Evolutionary conservation across 2,888 invertebrate genomes (phyloP), one percentile per base, ranked within the genome.

Genomic region (Baccha elongata): DNA sequence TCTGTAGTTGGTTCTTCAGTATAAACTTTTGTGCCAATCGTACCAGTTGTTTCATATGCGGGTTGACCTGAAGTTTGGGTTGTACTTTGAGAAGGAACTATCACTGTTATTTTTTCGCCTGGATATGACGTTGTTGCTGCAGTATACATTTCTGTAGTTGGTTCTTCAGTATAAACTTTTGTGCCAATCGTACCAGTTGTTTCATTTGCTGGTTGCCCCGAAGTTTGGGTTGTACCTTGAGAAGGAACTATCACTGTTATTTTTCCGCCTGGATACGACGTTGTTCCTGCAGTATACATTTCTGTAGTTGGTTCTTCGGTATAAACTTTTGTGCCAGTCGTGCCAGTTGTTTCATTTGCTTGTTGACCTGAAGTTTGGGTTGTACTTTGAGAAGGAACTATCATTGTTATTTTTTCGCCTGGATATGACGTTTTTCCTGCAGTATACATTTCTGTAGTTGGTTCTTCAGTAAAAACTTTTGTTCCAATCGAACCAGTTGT

Each of bases 41-140:
- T 23, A 4, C 5, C 23, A 23, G 23, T 5, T 4, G 5, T 23
- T 23, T 23, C 5, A 4, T 3, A 4, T 23, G 3, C 5, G 3
- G 23, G 23, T 3, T n/a, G 7, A 1, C 3, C 40, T 6, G 72
- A 26, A 15, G 10, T 13, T 0, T 21, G 8, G 7, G 46, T 72
- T 8, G 44, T 46, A 1, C 35, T 23, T 15, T 55, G 40, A 3
- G 35, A 0, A 10, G 44, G 42, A 10, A 23, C n/a, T 8, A 13
- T 3, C 0, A 10, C 19, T 1, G 48, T 40, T 3, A 46, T 15
- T 29, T 46, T 5, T 21, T 26, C 32, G 7, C 17, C 32, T 6
- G 32, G 48, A 13, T 17, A 37, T 23, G 15, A 44, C 10, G 62
- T 53, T 15, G 23, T 62, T 3, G 19, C 52, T 32, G 37, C 50